Evolutionary conservation across 2,888 invertebrate genomes (phyloP).

Genomic region (Polymixis flavicincta): DNA sequence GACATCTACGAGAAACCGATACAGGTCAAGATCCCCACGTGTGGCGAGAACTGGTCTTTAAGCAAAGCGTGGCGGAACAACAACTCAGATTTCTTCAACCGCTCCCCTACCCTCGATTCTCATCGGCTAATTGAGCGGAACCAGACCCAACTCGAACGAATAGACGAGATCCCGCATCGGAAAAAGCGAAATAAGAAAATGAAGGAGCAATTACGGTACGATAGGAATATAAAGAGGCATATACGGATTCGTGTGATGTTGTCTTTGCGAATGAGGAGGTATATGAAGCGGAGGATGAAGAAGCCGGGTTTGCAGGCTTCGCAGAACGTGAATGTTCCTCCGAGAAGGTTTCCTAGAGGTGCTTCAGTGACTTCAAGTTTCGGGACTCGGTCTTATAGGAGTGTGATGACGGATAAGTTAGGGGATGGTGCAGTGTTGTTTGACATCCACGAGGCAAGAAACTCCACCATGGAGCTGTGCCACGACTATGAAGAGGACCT

Average conservation of each 20-base stretch:
- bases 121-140: slow-evolving; percentile 75
- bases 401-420: slow-evolving; percentile 84
- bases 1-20: slow-evolving; percentile 87
- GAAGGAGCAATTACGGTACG: slow-evolving; percentile 89
- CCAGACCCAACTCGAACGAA: slow-evolving; percentile 78
- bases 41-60: slow-evolving; percentile 89
- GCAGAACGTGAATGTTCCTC: slow-evolving; percentile 80
- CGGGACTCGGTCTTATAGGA: slow-evolving; percentile 84
- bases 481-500: slow-evolving; percentile 87
- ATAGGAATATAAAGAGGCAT: slow-evolving; percentile 91
- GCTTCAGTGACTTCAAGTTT: slow-evolving; percentile 82
- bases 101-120: slow-evolving; percentile 77
- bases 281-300: slow-evolving; percentile 84
- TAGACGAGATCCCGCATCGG: slow-evolving; percentile 84
- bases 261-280: slow-evolving; percentile 91
- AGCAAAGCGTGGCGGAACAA: slow-evolving; percentile 88
- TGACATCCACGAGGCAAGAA: slow-evolving; percentile 87
- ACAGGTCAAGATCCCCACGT: slow-evolving; percentile 80
- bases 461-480: slow-evolving; percentile 86
- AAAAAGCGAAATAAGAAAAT: slow-evolving; percentile 80
- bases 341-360: slow-evolving; percentile 82
- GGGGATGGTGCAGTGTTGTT: slow-evolving; percentile 86
- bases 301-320: slow-evolving; percentile 73
- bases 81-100: slow-evolving; percentile 81
- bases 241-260: slow-evolving; percentile 92